Base-by-base conservation (phyloP, 2,113 vertebrate genomes). In the Corvus cornix region DNA sequence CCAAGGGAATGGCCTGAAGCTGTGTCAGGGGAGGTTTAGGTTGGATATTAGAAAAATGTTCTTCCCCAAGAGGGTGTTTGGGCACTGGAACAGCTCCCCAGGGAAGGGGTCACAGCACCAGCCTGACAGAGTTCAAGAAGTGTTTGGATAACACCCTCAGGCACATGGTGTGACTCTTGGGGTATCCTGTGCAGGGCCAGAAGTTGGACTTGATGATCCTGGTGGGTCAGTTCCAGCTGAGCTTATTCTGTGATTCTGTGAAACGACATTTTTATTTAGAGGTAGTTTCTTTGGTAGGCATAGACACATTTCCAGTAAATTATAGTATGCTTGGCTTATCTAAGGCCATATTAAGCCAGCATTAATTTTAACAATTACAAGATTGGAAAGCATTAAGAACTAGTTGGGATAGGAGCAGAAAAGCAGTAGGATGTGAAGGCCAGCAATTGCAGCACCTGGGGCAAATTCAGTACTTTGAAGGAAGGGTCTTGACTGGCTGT, bases 121-220 rank as follows among this genome's bases (percentile, higher is more conserved):
- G 11, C 21, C 16, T 76, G 56, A 20, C 19, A 48, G n/a, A 63
- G 26, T 35, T 79, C 41, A 26, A 18, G 66, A 48, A 41, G 16
- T 0, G 0, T 79, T 41, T 31, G 49, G n/a, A 26, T 49, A 35
- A 2, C 3, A 6, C 13, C 8, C 5, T 63, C 20, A 35, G 26
- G 43, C 11, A 31, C 30, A 5, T 4, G 35, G 9, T 55, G n/a
- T 56, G 56, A 49, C 21, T 72, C 16, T 4, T 22, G 20, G 16
- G 24, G 11, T 41, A 49, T 72, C 21, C 30, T 72, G 30, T 27
- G 30, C 9, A 7, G 56, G 56, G 24, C n/a, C 43, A 11, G 27
- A 20, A 63, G 58, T 27, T 43, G 30, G 14, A 80, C 21, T 11
- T 0, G 0, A 5, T 33, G 19, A 12, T 64, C 66, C 14, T 72